Conservation (phyloP, 2,113 vertebrate species). For the Phalacrocorax aristotelis region DNA sequence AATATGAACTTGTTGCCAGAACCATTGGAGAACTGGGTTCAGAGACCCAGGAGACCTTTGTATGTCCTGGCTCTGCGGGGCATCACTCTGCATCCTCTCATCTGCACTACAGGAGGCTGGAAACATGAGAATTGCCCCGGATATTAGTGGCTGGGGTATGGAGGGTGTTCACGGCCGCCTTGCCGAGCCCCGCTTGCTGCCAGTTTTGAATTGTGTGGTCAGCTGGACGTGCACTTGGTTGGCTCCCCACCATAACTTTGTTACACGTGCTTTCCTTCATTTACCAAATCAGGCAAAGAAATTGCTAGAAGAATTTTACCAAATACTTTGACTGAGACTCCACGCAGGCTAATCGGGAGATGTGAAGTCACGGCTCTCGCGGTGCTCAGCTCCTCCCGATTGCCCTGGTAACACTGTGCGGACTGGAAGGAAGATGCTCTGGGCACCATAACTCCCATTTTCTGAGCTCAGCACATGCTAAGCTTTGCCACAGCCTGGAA, state of each 20-base stretch:
- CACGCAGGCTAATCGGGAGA: background rate
- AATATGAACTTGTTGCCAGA: conserved; percentile 9
- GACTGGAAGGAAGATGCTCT: background rate
- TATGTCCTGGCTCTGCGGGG: background rate
- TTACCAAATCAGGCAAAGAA: background rate
- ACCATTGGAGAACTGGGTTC: background rate
- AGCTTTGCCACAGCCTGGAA: background rate
- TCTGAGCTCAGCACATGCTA: background rate
- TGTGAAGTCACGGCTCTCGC: background rate
- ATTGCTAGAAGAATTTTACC: background rate
- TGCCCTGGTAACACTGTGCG: background rate
- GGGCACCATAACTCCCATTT: background rate
- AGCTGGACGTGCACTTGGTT: fast-evolving
- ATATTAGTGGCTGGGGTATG: background rate
- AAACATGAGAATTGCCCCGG: background rate
- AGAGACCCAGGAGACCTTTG: background rate
- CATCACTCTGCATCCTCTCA: background rate
- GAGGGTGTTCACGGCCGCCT: background rate
- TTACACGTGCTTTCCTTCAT: background rate
- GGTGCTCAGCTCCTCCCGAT: background rate
- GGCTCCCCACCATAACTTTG: background rate
- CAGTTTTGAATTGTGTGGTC: background rate
- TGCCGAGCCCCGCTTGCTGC: background rate
- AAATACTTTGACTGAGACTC: background rate
- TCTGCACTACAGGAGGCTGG: background rate